These are phyloP conservation scores for Panopea generosa DNA, from an alignment of 2,888 invertebrate genomes.

Conservation along the genomic window DNA sequence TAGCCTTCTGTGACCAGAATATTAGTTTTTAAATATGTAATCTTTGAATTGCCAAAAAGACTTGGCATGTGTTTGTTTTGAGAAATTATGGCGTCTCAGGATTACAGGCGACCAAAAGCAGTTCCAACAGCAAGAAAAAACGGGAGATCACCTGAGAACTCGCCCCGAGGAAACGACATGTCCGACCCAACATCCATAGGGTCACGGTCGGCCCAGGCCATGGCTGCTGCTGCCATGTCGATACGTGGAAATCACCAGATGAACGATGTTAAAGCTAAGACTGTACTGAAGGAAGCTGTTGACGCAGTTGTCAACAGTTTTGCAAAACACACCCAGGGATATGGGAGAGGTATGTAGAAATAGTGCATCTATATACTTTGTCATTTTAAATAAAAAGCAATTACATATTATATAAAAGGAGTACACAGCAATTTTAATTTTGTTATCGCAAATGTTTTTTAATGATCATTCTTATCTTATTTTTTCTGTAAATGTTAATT, in stretches of 20 bases:
- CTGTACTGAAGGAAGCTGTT: conserved; percentile 89
- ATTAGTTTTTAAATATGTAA: no score
- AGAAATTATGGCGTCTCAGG: conserved; percentile 45
- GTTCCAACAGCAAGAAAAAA: conserved; percentile 59
- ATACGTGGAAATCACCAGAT: conserved; percentile 61
- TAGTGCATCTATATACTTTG: no score
- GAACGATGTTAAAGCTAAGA: conserved; percentile 80
- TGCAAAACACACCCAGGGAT: conserved; percentile 90
- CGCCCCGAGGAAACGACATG: conserved; percentile 48
- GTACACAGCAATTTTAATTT: no score
- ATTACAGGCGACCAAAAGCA: conserved; percentile 48
- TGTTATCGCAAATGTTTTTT: no score
- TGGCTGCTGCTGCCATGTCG: conserved; percentile 66
- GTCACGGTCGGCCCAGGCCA: conserved; percentile 63
- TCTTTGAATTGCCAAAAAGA: no score
- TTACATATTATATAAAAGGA: no score
- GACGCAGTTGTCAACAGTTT: conserved; percentile 91
- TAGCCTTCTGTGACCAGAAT: no score
- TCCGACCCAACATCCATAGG: conserved; percentile 47
- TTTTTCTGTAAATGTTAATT: no score
- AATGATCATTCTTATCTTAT: no score
- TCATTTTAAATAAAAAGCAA: no score
- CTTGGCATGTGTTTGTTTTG: no score
- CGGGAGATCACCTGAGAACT: conserved; percentile 31
- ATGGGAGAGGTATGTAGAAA: conserved; percentile 89